Conservation (phyloP, 2,797 vertebrate genomes). For the Carapus acus region DNA sequence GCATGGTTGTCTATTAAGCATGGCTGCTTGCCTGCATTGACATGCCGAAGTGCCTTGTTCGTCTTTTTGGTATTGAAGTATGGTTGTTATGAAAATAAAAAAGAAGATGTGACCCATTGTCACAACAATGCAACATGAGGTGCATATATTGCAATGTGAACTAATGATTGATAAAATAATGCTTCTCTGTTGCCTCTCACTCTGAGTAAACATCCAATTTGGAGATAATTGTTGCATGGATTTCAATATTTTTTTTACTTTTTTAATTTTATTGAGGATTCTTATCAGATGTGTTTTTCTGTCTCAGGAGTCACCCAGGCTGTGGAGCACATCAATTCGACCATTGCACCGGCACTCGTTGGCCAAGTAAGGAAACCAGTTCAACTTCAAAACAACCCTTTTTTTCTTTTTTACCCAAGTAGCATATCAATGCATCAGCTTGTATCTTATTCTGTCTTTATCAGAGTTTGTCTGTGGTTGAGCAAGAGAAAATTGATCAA, state of each 20-base stretch:
- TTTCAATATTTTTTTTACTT: constrained; percentile 1
- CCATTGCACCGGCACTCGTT: constrained; percentile 87
- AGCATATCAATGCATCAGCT: background rate
- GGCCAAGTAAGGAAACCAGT: constrained; percentile 77
- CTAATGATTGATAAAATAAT: too few species aligned
- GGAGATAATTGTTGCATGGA: constrained; percentile 10
- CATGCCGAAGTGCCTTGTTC: background rate
- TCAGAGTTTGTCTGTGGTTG: constrained; percentile 81
- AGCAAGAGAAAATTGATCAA: constrained; percentile 92
- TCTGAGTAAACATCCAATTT: too few species aligned
- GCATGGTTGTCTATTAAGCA: constrained; percentile 33
- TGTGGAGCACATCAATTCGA: constrained; percentile 91
- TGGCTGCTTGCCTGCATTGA: constrained; percentile 7
- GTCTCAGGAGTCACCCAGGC: constrained; percentile 88
- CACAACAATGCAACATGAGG: too few species aligned
- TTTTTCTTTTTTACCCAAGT: background rate
- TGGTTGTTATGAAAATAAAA: too few species aligned
- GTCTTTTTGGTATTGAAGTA: background rate
- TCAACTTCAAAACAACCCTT: background rate
- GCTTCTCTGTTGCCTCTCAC: too few species aligned
- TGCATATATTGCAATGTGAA: too few species aligned
- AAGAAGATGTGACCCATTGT: too few species aligned
- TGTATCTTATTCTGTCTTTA: constrained; percentile 1
- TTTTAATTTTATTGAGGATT: background rate
- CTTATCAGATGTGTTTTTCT: constrained; percentile 12